These are phyloP conservation scores for Acronicta alni DNA, from an alignment of 2,888 invertebrate genomes.

Conservation along the genomic window DNA sequence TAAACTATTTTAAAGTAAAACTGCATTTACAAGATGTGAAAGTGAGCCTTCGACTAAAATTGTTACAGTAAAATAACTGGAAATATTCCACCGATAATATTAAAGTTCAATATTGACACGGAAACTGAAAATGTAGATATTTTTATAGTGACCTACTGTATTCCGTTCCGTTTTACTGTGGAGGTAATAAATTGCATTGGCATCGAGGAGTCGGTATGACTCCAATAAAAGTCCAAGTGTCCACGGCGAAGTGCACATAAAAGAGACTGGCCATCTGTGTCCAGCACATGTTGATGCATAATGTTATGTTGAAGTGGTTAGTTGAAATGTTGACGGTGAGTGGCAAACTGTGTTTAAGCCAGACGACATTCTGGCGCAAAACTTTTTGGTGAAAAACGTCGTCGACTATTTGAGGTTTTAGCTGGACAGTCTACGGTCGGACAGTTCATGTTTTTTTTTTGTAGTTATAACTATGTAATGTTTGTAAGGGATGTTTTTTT, in stretches of 20 bases:
- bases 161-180: conserved; percentile 27
- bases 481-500: not conserved
- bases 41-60: not conserved
- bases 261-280: conserved; percentile 67
- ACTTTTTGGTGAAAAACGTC: conserved; percentile 10
- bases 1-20: not conserved
- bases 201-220: conserved; percentile 56
- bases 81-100: not conserved
- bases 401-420: conserved; percentile 23
- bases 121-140: conserved; percentile 37
- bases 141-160: conserved; percentile 24
- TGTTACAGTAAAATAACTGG: not conserved
- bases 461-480: conserved; percentile 8
- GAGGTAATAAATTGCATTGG: conserved; percentile 53
- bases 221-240: conserved; percentile 69
- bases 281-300: conserved; percentile 56
- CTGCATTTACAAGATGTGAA: not conserved
- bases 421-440: conserved; percentile 2
- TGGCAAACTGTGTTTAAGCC: conserved; percentile 48
- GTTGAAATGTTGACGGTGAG: conserved; percentile 47
- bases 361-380: conserved; percentile 20
- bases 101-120: not conserved
- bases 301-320: conserved; percentile 43
- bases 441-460: conserved; percentile 11
- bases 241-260: conserved; percentile 68